Evolutionary conservation across 2,888 invertebrate genomes (phyloP).

Genomic region (Hoplodrina ambigua): DNA sequence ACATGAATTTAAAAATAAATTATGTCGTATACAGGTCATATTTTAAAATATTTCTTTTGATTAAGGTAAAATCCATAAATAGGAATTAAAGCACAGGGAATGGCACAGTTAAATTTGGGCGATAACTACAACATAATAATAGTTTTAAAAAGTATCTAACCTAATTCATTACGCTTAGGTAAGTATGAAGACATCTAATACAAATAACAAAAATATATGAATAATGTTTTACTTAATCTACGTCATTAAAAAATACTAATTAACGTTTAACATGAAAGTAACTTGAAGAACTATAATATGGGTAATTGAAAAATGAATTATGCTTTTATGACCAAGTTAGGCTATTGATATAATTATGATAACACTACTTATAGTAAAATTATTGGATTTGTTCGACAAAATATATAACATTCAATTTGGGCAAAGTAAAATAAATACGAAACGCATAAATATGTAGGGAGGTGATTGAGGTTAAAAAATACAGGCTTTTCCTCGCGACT

Average conservation of each 20-base stretch:
- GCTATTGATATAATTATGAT: constrained; percentile 72
- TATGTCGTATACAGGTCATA: constrained; percentile 39
- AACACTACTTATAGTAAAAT: constrained; percentile 39
- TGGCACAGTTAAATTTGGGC: constrained; percentile 60
- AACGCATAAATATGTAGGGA: constrained; percentile 4
- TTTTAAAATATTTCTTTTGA: constrained; percentile 21
- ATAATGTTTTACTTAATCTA: constrained; percentile 44
- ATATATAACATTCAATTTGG: constrained; percentile 11
- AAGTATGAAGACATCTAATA: constrained; percentile 34
- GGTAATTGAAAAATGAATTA: constrained; percentile 65
- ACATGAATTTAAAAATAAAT: constrained; percentile 17
- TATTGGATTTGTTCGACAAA: constrained; percentile 19
- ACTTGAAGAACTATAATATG: constrained; percentile 45
- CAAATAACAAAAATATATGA: constrained; percentile 56
- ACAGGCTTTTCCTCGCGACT: constrained; percentile 12
- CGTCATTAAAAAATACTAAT: constrained; percentile 35
- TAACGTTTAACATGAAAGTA: constrained; percentile 41
- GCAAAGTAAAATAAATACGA: not conserved
- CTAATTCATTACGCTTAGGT: constrained; percentile 41
- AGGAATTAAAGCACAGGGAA: constrained; percentile 62
- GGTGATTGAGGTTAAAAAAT: constrained; percentile 29
- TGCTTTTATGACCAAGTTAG: constrained; percentile 71
- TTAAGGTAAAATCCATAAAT: constrained; percentile 39
- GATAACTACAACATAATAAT: constrained; percentile 46
- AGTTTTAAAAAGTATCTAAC: constrained; percentile 27